Conservation (phyloP, 1,140 invertebrate species). For the Grapholita molesta region DNA sequence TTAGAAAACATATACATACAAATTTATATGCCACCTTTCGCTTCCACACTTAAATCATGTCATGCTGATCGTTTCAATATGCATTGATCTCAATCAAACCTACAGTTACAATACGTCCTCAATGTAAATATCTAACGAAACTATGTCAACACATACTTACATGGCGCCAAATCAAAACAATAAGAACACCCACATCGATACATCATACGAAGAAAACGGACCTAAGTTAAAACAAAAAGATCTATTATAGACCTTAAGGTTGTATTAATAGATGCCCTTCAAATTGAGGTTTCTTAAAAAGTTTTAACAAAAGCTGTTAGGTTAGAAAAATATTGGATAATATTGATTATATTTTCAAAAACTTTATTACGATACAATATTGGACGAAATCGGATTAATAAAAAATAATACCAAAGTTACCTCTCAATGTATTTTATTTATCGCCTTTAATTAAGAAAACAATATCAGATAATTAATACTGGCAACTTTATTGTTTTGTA, state of each 20-base stretch:
- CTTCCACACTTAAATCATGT: not conserved
- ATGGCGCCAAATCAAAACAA: not conserved
- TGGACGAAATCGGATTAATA: too few relatives aligned
- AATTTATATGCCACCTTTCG: not conserved
- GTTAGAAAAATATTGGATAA: too few relatives aligned
- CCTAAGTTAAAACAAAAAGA: not conserved
- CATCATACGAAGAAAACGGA: not conserved
- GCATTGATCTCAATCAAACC: not conserved
- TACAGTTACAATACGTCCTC: not conserved
- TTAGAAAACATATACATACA: not conserved
- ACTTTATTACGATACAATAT: too few relatives aligned
- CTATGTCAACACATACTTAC: not conserved
- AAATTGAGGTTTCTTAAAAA: too few relatives aligned
- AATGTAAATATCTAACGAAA: not conserved
- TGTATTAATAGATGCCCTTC: too few relatives aligned
- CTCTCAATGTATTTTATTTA: too few relatives aligned
- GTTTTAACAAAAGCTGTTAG: too few relatives aligned
- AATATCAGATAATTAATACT: too few relatives aligned
- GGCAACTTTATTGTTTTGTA: too few relatives aligned
- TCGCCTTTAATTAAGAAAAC: too few relatives aligned
- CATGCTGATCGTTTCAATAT: not conserved
- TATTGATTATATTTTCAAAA: too few relatives aligned
- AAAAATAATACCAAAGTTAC: too few relatives aligned
- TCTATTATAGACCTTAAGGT: not conserved
- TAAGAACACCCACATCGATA: not conserved